Base-by-base conservation (phyloP, 30 jellyfish, hydroid and myxozoan genomes). In the Kudoa iwatai region DNA sequence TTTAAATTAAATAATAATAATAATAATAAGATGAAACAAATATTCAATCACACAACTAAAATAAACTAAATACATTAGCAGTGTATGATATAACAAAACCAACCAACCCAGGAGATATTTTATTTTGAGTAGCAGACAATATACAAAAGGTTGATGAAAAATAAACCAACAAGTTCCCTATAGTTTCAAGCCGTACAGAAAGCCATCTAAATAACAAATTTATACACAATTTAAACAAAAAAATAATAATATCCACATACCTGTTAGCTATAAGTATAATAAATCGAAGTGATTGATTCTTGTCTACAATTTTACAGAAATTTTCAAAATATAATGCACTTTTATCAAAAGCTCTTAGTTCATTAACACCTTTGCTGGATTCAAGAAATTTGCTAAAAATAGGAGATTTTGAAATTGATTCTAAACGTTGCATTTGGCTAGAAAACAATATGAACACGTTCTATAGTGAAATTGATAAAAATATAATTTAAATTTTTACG, bases 401-500 rank as follows among this genome's bases (percentile, higher is more conserved):
- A 16, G 96, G 96, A 18, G 96, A 62, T 23, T 84, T 56, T 35
- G 53, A 24, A 0, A 63, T 82, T 3, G 96, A 62, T 26, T 62
- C 88, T 1, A 79, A 42, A 12, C 96, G 64, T 43, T 79, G 58
- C 34, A 79, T 62, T 31, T 79, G 96, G 20, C 96, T 47, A 3
- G 96, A 79, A 17, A 86, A 83, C 81, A 19, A 71, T 86, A 33
- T 71, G 61, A 42, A 71, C 55, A 20, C 93, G 86, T 86, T 71
- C 44, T 3, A 9, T 7, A 30, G n/a, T n/a, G 38, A 30, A 30
- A 30, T 7, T 9, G n/a, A 30, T 30, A n/a, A 30, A 30, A 30
- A 7, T 7, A 30, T 30, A n/a, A n/a, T n/a, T n/a, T n/a, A n/a
- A n/a, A n/a, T n/a, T n/a, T 18, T 19, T 2, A 4, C 3, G 22